Base-by-base conservation (phyloP, 2,888 invertebrate species). In the Ichneumoninae sp. region DNA sequence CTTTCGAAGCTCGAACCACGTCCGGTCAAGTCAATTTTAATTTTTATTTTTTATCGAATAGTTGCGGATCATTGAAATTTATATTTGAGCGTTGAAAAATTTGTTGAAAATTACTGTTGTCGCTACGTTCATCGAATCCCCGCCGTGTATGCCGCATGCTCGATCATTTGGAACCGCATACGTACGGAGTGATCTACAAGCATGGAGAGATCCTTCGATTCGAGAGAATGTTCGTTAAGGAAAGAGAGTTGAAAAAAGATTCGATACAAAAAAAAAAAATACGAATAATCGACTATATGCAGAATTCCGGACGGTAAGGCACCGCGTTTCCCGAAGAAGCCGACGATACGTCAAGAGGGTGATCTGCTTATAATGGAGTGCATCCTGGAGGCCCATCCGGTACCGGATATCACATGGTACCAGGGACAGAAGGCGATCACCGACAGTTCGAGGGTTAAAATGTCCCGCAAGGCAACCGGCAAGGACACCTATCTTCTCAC, bases 221-320 rank as follows among this genome's bases (percentile, higher is more conserved):
- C 57, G 62, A 76, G 62, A 76, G 79, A 84, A 40, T 40, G n/a
- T 40, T 75, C 36, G 40, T 36, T 70, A 33, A 52, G 26, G 60
- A 33, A 66, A 68, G 40, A 33, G 26, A 74, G 47, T 74, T 60
- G 44, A 50, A 68, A 60, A 71, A 30, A 30, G n/a, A 44, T 40
- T 76, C 44, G 36, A 70, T 36, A 26, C 3, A 3, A 54, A 74
- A 44, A 74, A 54, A 50, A 5, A 10, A 52, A 50, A 50, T 60
- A 52, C 72, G 72, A 86, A 83, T 88, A 87, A 85, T 87, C 84
- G 80, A 87, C 88, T 88, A 81, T 80, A 91, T 87, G 66, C 95
- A 98, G 98, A 96, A 97, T 98, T 95, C 98, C 98, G 88, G 98
- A 98, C 93, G 98, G 98, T 91, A 98, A 98, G 95, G 97, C 98